Evolutionary conservation across 2,113 vertebrate genomes (phyloP).

Genomic region (Tenrec ecaudatus): DNA sequence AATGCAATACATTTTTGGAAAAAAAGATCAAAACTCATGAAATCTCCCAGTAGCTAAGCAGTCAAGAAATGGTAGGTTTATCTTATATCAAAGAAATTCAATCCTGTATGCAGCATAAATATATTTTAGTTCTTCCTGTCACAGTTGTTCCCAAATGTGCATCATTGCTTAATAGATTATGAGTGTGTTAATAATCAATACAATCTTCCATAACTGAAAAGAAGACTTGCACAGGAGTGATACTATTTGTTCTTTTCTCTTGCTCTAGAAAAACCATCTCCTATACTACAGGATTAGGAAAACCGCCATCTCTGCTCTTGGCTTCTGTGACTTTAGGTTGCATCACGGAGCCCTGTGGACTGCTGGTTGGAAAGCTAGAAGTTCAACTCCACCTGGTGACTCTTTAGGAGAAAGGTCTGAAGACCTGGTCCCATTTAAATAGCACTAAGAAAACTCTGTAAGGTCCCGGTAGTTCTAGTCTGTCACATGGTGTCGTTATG

Average conservation of each 20-base stretch:
- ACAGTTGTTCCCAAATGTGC: no score
- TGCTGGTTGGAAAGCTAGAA: not conserved
- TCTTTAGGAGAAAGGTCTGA: not conserved
- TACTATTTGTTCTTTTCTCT: no score
- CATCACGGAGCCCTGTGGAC: not conserved
- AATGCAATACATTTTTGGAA: not conserved
- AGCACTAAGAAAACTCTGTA: not conserved
- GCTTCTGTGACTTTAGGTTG: not conserved
- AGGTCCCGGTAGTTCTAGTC: not conserved
- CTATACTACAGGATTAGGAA: no score
- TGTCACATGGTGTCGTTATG: not conserved
- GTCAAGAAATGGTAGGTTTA: not conserved
- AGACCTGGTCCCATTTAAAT: not conserved
- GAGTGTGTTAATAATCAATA: no score
- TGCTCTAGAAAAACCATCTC: no score
- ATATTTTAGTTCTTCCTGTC: no score
- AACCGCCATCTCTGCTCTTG: no score
- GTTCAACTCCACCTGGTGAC: not conserved
- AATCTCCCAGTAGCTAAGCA: not conserved
- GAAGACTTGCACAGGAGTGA: no score
- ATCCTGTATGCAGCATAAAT: no score
- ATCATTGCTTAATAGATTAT: no score
- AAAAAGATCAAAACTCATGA: not conserved
- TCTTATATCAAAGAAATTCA: no score
- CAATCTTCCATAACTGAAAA: no score